These are phyloP conservation scores for Isurus oxyrinchus DNA, from an alignment of 2,113 vertebrate genomes.

Conservation along the genomic window DNA sequence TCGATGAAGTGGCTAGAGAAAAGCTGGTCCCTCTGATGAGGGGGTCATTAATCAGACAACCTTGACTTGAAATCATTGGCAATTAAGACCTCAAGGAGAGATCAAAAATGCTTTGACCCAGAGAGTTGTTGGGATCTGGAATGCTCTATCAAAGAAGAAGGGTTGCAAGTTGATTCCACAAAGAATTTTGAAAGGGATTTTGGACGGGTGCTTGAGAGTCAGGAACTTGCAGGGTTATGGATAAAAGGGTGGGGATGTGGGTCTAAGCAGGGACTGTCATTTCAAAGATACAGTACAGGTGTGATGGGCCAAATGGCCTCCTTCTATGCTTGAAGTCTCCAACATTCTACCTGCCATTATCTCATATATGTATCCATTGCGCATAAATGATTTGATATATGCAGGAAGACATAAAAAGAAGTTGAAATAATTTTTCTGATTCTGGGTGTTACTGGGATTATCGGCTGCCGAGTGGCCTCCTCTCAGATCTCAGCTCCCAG, in stretches of 20 bases:
- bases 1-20: too few relatives aligned
- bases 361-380: background rate
- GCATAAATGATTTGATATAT: background rate
- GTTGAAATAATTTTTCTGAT: background rate
- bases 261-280: background rate
- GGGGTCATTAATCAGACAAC: too few relatives aligned
- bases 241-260: background rate
- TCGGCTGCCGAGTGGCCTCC: background rate
- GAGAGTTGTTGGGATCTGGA: too few relatives aligned
- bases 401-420: background rate
- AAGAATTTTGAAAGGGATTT: background rate
- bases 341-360: background rate
- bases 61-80: too few relatives aligned
- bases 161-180: background rate
- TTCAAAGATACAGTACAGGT: background rate
- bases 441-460: background rate
- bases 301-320: background rate
- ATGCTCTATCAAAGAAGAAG: too few relatives aligned
- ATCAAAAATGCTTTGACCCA: too few relatives aligned
- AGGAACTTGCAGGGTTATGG: background rate
- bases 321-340: background rate
- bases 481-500: background rate
- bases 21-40: too few relatives aligned
- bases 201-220: too few relatives aligned
- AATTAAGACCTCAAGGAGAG: too few relatives aligned